Conservation (phyloP, 2,113 vertebrate species). For the Pseudorectes ferrugineus region DNA sequence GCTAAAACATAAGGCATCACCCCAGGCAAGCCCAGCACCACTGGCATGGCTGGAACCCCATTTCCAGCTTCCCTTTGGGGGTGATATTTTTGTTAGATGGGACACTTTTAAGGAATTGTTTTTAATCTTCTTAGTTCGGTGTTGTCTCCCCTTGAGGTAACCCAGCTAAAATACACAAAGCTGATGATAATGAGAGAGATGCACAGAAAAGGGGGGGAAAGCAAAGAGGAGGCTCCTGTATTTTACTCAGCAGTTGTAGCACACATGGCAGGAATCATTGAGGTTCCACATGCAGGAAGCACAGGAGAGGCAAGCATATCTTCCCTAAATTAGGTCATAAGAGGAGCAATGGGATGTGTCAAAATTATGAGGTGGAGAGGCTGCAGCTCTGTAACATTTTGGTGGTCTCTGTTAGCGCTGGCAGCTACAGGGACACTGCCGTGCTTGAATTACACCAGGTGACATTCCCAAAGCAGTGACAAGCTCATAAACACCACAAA, state of each 20-base stretch:
- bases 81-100: not conserved
- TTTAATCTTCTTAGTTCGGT: not conserved
- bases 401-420: not conserved
- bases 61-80: not conserved
- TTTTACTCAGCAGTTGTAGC: not conserved
- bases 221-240: not conserved
- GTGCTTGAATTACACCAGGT: not conserved
- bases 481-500: not conserved
- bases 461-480: not conserved
- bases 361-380: not conserved
- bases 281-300: not conserved
- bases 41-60: not conserved
- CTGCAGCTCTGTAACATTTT: not conserved
- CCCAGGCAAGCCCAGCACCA: not conserved
- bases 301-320: not conserved
- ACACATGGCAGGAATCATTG: fast-evolving
- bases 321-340: not conserved
- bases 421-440: not conserved
- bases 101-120: not conserved
- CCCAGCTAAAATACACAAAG: not conserved
- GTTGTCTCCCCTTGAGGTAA: not conserved
- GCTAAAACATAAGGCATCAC: no score
- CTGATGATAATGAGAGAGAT: not conserved
- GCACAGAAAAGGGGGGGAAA: not conserved
- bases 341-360: not conserved